Conservation (phyloP, 2,888 invertebrate species). For the Pristionchus mayeri region DNA sequence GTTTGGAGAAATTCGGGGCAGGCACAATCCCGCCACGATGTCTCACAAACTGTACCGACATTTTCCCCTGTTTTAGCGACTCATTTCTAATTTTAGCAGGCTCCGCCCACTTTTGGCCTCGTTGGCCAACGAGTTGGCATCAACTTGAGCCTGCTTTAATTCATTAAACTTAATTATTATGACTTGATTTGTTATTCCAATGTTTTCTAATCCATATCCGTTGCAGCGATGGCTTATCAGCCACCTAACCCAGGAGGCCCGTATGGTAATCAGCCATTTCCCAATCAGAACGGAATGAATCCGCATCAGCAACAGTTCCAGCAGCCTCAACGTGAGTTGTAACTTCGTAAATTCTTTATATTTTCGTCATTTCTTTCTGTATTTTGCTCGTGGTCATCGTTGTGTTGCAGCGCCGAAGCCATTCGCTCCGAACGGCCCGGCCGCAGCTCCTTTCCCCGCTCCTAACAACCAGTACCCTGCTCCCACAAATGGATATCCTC, state of each 20-base stretch:
- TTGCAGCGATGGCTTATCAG: slow-evolving; percentile 49
- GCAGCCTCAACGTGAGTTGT: slow-evolving; percentile 28
- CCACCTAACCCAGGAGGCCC: slow-evolving; percentile 37
- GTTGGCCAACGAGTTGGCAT: neutral
- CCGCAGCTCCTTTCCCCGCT: neutral
- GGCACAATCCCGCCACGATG: neutral
- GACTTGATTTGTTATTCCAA: neutral
- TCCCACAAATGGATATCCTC: slow-evolving; percentile 31
- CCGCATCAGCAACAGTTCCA: slow-evolving; percentile 38
- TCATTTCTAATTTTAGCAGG: no score
- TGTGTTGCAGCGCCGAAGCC: slow-evolving; percentile 41
- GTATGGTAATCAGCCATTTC: slow-evolving; percentile 25
- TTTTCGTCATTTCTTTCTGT: neutral
- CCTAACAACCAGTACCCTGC: slow-evolving; percentile 25
- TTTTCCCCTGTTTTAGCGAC: no score
- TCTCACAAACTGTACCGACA: no score
- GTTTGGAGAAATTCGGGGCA: neutral
- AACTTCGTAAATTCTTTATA: neutral
- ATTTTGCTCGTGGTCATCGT: neutral
- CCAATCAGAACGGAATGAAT: slow-evolving; percentile 38
- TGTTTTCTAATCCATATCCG: neutral
- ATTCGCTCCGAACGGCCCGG: slow-evolving; percentile 8
- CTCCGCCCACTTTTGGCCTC: neutral
- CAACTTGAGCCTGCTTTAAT: neutral
- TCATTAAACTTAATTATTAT: neutral